These are phyloP conservation scores for Coracopsis vasa DNA, from an alignment of 2,113 vertebrate genomes.

Conservation along the genomic window DNA sequence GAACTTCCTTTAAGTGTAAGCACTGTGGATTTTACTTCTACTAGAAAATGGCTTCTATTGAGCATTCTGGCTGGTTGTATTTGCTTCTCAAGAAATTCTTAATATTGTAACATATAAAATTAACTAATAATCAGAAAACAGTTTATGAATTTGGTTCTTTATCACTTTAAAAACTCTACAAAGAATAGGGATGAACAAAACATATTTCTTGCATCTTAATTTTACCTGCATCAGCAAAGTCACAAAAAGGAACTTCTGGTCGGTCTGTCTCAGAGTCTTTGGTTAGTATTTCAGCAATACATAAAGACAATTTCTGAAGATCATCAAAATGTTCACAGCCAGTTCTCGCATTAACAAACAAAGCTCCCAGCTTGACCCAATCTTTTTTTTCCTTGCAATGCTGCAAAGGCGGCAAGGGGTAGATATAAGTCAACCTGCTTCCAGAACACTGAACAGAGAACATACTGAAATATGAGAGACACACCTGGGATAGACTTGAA, in stretches of 20 bases:
- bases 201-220: not conserved
- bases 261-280: constrained; percentile 75
- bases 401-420: constrained; percentile 65
- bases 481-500: not conserved
- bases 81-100: not conserved
- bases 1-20: not conserved
- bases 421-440: not conserved
- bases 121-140: not conserved
- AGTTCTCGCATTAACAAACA: constrained; percentile 78
- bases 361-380: constrained; percentile 82
- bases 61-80: not conserved
- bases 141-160: accelerated
- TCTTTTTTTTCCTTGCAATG: constrained; percentile 83
- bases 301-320: constrained; percentile 79
- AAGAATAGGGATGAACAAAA: not conserved
- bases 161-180: not conserved
- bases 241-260: constrained; percentile 82
- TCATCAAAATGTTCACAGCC: constrained; percentile 74
- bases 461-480: not conserved
- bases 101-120: not conserved
- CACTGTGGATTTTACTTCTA: not conserved
- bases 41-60: not conserved
- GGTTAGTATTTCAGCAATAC: constrained; percentile 78
- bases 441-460: not conserved
- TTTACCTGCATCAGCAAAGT: constrained; percentile 87